These are phyloP conservation scores for Diphyllodes magnificus DNA, from an alignment of 2,113 vertebrate species.

Conservation along the genomic window DNA sequence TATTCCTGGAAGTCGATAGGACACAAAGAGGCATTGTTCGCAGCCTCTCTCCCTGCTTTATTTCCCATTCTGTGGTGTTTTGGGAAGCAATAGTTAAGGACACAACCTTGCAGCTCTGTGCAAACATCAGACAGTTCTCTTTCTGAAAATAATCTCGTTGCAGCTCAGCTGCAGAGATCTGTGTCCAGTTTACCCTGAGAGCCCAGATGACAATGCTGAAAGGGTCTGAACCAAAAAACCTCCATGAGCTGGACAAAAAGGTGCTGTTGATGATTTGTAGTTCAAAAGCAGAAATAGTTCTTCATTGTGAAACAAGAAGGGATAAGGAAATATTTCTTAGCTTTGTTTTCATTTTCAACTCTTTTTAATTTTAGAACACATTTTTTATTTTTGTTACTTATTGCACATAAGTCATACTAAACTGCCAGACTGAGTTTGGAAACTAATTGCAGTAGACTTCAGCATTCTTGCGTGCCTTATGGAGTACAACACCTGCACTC, in stretches of 20 bases:
- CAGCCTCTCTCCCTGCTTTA: neutral
- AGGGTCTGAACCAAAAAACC: neutral
- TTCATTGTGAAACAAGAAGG: neutral
- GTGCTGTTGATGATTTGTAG: neutral
- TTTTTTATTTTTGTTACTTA: neutral
- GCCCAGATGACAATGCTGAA: rapidly evolving
- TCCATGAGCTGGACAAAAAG: neutral
- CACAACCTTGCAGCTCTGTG: neutral
- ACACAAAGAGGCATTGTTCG: neutral
- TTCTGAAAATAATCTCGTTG: neutral
- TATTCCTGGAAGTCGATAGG: neutral
- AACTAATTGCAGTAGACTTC: neutral
- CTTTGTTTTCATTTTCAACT: neutral
- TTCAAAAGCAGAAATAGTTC: neutral
- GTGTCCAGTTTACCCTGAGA: neutral
- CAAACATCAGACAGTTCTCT: neutral
- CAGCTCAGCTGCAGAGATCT: neutral
- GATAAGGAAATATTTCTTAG: neutral
- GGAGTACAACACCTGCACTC: neutral
- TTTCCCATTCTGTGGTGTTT: neutral
- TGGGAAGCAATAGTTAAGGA: neutral
- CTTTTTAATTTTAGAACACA: neutral
- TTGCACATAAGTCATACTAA: neutral
- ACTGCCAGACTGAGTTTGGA: neutral
- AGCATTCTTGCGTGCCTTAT: neutral